Base-by-base conservation (phyloP, 1,140 invertebrate species). In the Riptortus pedestris region DNA sequence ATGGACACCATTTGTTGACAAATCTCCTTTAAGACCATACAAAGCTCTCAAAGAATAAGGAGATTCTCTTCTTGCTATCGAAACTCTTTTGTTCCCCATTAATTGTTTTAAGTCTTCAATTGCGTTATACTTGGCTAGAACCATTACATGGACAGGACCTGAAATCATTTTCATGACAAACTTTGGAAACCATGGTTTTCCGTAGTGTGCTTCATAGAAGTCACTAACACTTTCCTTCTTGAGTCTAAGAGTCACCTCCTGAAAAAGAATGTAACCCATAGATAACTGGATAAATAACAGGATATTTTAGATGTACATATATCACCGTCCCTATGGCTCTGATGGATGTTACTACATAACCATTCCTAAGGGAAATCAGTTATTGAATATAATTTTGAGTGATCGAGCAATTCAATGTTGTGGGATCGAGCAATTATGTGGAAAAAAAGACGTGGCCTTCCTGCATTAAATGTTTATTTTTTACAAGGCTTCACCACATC, bases 121-220 rank as follows among this genome's bases (percentile, higher is more conserved):
- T 1, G 65, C 65, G n/a, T 63, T 64, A 20, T 64, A 52, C 27
- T 66, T 66, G 7, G 57, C 55, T 9, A 66, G 45, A 11, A 57
- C 33, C 57, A 66, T 48, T 5, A 62, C 58, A 9, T 47, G 43
- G 9, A 64, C 38, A 11, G 65, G 65, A 16, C 57, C 45, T 11
- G 24, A 12, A 26, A 31, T 47, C 62, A 66, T 59, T 38, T 59
- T 62, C 9, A 64, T 20, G 9, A 66, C 45, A 18, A 59, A 57
- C 45, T 66, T 66, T 1, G 65, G 65, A 45, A 66, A 64, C 65
- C 65, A 66, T 5, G 58, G 51, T 45, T 63, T 62, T 3, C 65
- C 65, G 29, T 63, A 66, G 38, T 66, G 62, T 61, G 63, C 62
- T 18, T 12, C 16, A 20, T 64, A 66, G 33, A 66, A 66, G 28